Base-by-base conservation (phyloP, 2,797 vertebrate genomes). In the Varecia variegata region DNA sequence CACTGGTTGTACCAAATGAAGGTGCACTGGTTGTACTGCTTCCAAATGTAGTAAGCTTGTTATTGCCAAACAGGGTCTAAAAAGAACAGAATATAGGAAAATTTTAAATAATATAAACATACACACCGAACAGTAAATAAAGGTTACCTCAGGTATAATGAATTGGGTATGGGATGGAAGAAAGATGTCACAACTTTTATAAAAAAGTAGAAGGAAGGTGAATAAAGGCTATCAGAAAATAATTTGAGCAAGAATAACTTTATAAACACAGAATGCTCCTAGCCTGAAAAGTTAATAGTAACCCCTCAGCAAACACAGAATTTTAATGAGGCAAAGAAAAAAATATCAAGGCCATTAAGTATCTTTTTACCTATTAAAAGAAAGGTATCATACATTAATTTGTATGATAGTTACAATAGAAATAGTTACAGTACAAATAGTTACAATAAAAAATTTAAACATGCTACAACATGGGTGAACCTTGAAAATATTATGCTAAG, bases 1-100 rank as follows among this genome's bases (percentile, higher is more conserved):
- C 98, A 92, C 98, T 99, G 0, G 99, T 99, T 47, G 99, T 99
- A 21, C 99, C 99, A 40, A 99, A 99, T 0, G 99, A 99, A 2
- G 99, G 98, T 15, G 99, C 99, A 6, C 99, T 99, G 96, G 99
- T 99, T 17, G 99, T 99, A 88, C 99, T 99, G 97, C 99, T 98
- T 88, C 99, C 99, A 77, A 99, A 99, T 52, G 99, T 99, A 1
- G 99, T 97, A 2, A 99, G 98, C 96, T 99, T 99, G 98, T 99
- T 99, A 97, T 95, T 97, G 38, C 99, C 99, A 95, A 99, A 99
- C 94, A 99, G 98, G 97, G 98, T 99, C 98, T 99, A 98, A 27
- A 98, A 98, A 70, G 81, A 96, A 97, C n/a, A 96, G 18, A 97
- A 91, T 20, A 79, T 40, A 94, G 5, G 15, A 2, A 1, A 4